Evolutionary conservation across 1,140 invertebrate species (phyloP).

Genomic region (Dinothrombium tinctorium): DNA sequence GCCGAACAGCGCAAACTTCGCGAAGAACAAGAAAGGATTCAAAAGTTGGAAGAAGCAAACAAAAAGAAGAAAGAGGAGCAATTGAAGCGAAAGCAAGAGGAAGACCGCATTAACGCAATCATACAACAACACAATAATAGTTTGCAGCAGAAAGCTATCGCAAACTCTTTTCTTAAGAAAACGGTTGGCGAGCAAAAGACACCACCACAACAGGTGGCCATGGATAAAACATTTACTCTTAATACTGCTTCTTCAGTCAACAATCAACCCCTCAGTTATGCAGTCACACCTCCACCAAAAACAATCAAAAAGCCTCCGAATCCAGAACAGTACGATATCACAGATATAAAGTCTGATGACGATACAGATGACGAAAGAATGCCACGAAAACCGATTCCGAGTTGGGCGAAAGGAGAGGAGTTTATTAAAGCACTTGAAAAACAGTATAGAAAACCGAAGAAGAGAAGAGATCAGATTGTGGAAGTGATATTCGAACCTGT

Average conservation of each 20-base stretch:
- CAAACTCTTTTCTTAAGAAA: background rate
- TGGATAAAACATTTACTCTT: background rate
- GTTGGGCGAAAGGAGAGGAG: constrained; percentile 2
- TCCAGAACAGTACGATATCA: constrained; percentile 1
- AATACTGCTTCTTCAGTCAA: background rate
- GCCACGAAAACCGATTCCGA: background rate
- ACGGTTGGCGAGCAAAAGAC: background rate
- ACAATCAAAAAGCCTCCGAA: background rate
- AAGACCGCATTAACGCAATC: background rate
- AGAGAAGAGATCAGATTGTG: background rate
- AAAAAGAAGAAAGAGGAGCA: background rate
- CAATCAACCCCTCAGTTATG: background rate
- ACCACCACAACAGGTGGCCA: background rate
- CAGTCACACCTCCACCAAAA: too few species aligned
- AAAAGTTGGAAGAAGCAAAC: background rate
- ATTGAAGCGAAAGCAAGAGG: background rate
- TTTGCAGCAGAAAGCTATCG: background rate
- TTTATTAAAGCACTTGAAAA: background rate
- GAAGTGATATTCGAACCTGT: background rate
- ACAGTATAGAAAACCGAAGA: background rate
- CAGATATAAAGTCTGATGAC: constrained; percentile 1
- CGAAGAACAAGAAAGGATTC: background rate
- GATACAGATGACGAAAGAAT: background rate
- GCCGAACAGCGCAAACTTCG: background rate
- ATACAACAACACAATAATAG: background rate